These are phyloP conservation scores for Oreochromis grahami DNA, from an alignment of 2,797 vertebrate genomes.

Conservation along the genomic window DNA sequence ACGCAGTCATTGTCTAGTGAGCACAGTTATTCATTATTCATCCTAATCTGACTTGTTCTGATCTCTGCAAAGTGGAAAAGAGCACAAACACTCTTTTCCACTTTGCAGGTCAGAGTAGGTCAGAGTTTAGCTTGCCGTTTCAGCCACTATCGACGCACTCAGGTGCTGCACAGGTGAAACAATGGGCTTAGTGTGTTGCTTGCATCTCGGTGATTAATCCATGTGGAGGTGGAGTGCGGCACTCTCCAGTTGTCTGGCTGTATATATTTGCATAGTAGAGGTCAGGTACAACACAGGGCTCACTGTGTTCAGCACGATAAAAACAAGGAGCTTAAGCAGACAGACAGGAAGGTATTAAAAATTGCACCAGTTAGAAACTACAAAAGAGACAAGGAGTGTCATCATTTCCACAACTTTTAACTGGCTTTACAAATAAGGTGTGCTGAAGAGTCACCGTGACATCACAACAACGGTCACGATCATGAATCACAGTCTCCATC, in stretches of 20 bases:
- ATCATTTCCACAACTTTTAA: background rate
- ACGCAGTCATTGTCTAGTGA: background rate
- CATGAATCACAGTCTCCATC: background rate
- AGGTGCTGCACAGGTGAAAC: slow-evolving; percentile 47
- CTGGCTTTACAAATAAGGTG: background rate
- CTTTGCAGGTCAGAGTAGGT: too few relatives aligned
- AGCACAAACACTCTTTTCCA: background rate
- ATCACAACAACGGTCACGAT: background rate
- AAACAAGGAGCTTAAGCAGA: slow-evolving; percentile 11
- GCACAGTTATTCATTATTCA: background rate
- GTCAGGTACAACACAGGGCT: slow-evolving; percentile 53
- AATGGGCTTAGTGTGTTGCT: slow-evolving; percentile 48
- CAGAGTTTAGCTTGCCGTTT: background rate
- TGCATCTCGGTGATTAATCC: slow-evolving; percentile 16
- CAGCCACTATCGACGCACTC: background rate
- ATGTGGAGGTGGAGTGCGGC: slow-evolving; percentile 20
- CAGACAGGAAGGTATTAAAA: slow-evolving; percentile 20
- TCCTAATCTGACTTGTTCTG: background rate
- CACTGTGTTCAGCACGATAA: slow-evolving; percentile 37
- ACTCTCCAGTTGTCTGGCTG: slow-evolving; percentile 7
- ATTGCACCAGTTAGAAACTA: background rate
- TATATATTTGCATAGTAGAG: slow-evolving; percentile 67
- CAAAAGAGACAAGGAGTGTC: background rate
- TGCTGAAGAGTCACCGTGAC: background rate
- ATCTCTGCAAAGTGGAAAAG: background rate